Base-by-base conservation (phyloP, 2,113 vertebrate genomes). In the Ophthalmolycus amberensis region DNA sequence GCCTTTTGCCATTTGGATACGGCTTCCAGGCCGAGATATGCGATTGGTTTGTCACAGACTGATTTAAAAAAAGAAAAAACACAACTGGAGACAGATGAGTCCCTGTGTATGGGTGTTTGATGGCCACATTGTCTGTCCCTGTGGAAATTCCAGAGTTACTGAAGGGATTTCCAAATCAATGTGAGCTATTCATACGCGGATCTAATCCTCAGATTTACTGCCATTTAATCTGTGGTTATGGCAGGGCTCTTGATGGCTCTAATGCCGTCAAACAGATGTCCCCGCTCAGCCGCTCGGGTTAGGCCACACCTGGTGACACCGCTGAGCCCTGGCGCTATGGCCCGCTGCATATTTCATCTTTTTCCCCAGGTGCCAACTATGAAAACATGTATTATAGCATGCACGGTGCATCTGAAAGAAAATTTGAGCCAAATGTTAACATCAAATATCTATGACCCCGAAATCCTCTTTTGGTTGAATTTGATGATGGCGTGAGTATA, bases 191-290 rank as follows among this genome's bases (percentile, higher is more conserved):
- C 94, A 94, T 93, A 91, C 91, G 84, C n/a, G 66, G 78, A 90
- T 93, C 88, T 94, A 95, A 94, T 95, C 94, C 91, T 79, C 80
- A 80, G 92, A 93, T 93, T 95, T 95, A 88, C 89, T 91, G 91
- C 91, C 90, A 91, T 94, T 94, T 94, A 94, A 92, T 95, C 93
- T 93, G 92, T 88, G 88, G 90, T 93, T 94, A 92, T 92, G 93
- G 89, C 87, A 71, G 79, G 22, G 52, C 85, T 88, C 90, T 58
- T 92, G 85, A 92, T 91, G 91, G 87, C 85, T 88, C 85, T 91
- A 91, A 91, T 92, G 85, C 91, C 75, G 78, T 91, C 91, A 90
- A 93, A 90, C 94, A 93, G 93, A 94, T 94, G 91, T 92, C 87
- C 72, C 89, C 76, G 83, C 83, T 92, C 87, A 92, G 89, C 80